These are phyloP conservation scores for Porites evermanni DNA, from an alignment of 92 coral and sea anemone genomes.

Conservation along the genomic window DNA sequence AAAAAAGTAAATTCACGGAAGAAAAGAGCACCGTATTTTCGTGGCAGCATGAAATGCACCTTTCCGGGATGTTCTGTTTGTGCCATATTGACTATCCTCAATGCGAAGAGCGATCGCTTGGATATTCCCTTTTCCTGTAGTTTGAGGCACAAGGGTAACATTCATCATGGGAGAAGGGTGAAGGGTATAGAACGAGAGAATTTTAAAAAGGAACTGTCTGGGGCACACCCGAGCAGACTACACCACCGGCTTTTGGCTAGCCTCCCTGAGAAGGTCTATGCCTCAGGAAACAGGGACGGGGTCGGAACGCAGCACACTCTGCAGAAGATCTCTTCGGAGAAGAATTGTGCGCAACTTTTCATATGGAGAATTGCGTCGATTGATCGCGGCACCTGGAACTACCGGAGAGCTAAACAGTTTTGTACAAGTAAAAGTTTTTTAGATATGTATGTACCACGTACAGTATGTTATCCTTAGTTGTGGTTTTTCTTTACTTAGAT, in stretches of 20 bases:
- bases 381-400: too few relatives aligned
- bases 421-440: too few relatives aligned
- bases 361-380: too few relatives aligned
- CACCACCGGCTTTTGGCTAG: slow-evolving; percentile 6
- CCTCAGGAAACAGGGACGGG: slow-evolving; percentile 27
- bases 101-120: neutral
- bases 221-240: neutral
- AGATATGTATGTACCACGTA: too few relatives aligned
- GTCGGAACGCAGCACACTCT: neutral
- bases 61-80: neutral
- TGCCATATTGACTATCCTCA: neutral
- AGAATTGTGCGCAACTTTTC: too few relatives aligned
- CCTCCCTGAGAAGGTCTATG: neutral
- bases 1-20: neutral
- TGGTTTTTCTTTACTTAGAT: too few relatives aligned
- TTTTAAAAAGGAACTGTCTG: neutral
- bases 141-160: neutral
- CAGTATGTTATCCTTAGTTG: too few relatives aligned
- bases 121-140: neutral
- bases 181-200: neutral
- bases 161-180: neutral
- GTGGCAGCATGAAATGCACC: neutral
- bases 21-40: neutral
- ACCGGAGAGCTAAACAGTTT: too few relatives aligned
- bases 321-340: slow-evolving; percentile 25